Conservation (phyloP, 2,888 invertebrate species). For the Perizoma flavofasciatum region DNA sequence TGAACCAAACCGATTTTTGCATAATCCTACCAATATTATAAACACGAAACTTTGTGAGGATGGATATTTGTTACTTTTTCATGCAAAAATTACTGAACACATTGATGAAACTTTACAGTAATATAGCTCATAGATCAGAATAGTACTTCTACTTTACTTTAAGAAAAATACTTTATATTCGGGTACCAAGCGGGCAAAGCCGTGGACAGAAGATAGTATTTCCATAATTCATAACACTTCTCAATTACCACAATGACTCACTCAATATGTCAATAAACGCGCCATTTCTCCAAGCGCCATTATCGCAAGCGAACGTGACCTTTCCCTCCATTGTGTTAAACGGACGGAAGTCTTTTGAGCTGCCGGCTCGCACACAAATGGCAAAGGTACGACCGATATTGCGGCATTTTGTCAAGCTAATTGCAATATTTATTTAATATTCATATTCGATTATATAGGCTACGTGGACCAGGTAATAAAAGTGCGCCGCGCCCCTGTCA, state of each 20-base stretch:
- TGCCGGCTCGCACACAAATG: constrained; percentile 26
- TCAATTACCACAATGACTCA: constrained; percentile 19
- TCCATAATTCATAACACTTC: constrained; percentile 19
- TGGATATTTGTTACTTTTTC: no score
- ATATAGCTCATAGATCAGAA: no score
- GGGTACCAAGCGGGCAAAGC: constrained; percentile 1
- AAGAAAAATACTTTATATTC: no score
- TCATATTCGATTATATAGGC: no score
- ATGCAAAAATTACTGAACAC: no score
- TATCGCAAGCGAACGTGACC: constrained; percentile 31
- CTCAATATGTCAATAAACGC: constrained; percentile 11
- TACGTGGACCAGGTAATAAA: no score
- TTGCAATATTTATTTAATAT: not conserved
- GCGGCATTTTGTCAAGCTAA: constrained; percentile 24
- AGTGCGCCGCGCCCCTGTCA: no score
- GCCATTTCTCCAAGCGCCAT: constrained; percentile 28
- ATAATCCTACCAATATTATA: no score
- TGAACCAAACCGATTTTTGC: no score
- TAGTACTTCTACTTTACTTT: no score
- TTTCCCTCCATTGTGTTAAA: constrained; percentile 30
- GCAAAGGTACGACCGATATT: constrained; percentile 19
- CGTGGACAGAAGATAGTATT: constrained; percentile 14
- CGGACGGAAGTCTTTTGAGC: constrained; percentile 35
- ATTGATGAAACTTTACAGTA: no score
- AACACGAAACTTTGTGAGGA: no score